Evolutionary conservation across 2,797 vertebrate genomes (phyloP).

Genomic region (Ambastaia sidthimunki): DNA sequence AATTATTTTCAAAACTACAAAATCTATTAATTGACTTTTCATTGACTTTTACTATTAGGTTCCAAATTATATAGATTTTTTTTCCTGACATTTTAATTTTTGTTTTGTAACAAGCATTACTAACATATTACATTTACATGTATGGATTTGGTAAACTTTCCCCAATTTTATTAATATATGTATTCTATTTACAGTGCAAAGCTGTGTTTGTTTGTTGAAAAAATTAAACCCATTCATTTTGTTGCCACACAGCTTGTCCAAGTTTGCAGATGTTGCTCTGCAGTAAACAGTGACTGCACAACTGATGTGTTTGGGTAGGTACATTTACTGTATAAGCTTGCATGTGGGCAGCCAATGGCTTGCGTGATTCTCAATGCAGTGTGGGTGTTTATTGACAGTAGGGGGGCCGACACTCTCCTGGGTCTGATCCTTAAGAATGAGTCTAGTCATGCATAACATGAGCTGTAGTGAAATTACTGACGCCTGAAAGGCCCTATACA

Average conservation of each 20-base stretch:
- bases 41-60: background rate
- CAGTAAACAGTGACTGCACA: constrained; percentile 9
- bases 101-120: too few species aligned
- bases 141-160: too few species aligned
- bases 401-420: background rate
- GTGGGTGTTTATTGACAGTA: constrained; percentile 33
- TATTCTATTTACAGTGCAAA: background rate
- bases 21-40: background rate
- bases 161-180: background rate
- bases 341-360: constrained; percentile 1
- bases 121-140: too few species aligned
- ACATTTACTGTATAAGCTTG: constrained; percentile 6
- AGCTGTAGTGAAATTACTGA: constrained; percentile 27
- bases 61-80: background rate
- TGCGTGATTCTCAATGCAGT: background rate
- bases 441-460: constrained; percentile 46
- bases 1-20: background rate
- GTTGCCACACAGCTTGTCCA: background rate
- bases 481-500: constrained; percentile 9
- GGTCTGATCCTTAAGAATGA: constrained; percentile 26
- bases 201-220: background rate
- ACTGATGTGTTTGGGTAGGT: constrained; percentile 6
- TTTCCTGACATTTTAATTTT: background rate
- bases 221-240: background rate
- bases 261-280: background rate